These are phyloP conservation scores for Pseudochaenichthys georgianus DNA, from an alignment of 2,797 vertebrate species.

Conservation along the genomic window DNA sequence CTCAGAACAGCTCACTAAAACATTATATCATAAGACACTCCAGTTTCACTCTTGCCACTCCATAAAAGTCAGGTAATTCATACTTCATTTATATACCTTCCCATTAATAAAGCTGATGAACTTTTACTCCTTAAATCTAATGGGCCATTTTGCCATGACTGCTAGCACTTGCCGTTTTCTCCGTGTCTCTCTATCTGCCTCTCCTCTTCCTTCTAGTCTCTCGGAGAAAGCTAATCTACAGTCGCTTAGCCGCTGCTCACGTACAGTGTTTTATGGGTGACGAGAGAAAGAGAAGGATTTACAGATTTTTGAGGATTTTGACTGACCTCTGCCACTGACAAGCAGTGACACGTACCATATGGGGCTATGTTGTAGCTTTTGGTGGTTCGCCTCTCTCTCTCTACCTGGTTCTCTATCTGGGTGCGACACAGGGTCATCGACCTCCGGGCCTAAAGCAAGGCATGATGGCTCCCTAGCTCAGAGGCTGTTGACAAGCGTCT, in stretches of 20 bases:
- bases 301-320: slow-evolving; percentile 74
- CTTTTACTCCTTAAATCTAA: slow-evolving; percentile 85
- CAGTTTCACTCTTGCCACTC: slow-evolving; percentile 81
- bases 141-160: slow-evolving; percentile 80
- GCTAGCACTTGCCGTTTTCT: slow-evolving; percentile 54
- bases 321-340: slow-evolving; percentile 73
- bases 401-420: slow-evolving; percentile 62
- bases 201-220: slow-evolving; percentile 46
- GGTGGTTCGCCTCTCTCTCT: slow-evolving; percentile 29
- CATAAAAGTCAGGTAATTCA: slow-evolving; percentile 86
- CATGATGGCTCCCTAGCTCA: slow-evolving; percentile 91
- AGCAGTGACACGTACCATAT: slow-evolving; percentile 67
- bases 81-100: slow-evolving; percentile 85
- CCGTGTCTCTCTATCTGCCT: slow-evolving; percentile 37
- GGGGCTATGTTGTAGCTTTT: slow-evolving; percentile 47
- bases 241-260: slow-evolving; percentile 46
- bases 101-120: slow-evolving; percentile 86
- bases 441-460: slow-evolving; percentile 90
- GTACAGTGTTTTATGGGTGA: slow-evolving; percentile 62
- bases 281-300: slow-evolving; percentile 67
- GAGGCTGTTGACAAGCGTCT: slow-evolving; percentile 95
- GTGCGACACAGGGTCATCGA: slow-evolving; percentile 91
- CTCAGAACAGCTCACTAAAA: slow-evolving; percentile 80
- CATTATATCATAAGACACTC: slow-evolving; percentile 83
- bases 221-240: slow-evolving; percentile 69